phyloP scores from a whole-genome alignment of 2,888 invertebrate genomes.

The Amphiduros pacificus region DNA sequence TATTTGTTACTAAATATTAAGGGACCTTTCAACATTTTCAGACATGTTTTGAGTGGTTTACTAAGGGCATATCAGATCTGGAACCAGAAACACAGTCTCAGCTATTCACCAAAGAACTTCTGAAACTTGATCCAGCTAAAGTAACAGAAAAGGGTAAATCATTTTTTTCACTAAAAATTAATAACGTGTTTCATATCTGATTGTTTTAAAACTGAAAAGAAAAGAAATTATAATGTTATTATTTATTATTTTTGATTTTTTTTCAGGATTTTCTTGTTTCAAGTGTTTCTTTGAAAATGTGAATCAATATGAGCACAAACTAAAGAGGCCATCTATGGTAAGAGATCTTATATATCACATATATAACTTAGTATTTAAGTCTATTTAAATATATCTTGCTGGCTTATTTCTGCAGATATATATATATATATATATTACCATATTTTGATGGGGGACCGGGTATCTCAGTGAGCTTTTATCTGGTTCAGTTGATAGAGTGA shows the following conservation, averaged over 20 bases:
- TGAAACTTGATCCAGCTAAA: conserved; percentile 58
- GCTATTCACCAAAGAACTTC: conserved; percentile 61
- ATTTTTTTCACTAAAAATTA: not conserved
- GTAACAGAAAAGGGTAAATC: conserved; percentile 56
- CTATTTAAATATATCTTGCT: not conserved
- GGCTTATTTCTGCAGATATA: not conserved
- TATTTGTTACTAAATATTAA: no score
- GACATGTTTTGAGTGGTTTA: conserved; percentile 63
- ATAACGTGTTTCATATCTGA: not conserved
- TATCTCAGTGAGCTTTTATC: no score
- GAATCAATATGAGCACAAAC: conserved; percentile 57
- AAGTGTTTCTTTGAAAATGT: conserved; percentile 62
- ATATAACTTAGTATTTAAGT: not conserved
- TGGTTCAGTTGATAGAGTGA: no score
- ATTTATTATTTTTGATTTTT: no score
- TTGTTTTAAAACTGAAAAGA: not conserved
- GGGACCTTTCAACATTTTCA: conserved; percentile 37
- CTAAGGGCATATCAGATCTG: conserved; percentile 59
- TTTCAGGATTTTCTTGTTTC: conserved; percentile 60
- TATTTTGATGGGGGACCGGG: no score
- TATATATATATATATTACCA: not conserved
- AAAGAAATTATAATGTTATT: no score
- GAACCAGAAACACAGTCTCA: conserved; percentile 60
- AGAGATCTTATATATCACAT: not conserved
- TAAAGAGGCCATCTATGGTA: conserved; percentile 43